phyloP scores from a whole-genome alignment of 2,113 vertebrate species.

The Reinhardtius hippoglossoides region DNA sequence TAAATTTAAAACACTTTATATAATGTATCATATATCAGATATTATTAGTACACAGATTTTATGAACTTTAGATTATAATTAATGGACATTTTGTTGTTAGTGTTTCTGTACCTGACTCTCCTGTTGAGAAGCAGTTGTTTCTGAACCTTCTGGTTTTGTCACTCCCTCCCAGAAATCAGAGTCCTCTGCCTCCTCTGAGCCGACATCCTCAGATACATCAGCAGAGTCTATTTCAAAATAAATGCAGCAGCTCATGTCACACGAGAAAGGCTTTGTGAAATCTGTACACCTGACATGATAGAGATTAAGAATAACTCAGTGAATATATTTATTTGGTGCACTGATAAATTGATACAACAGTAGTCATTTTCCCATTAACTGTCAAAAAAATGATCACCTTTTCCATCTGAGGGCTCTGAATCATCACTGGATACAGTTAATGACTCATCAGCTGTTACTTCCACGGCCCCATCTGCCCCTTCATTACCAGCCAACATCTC shows the following conservation, averaged over 20 bases:
- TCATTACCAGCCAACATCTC: constrained; percentile 83
- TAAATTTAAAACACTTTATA: neutral
- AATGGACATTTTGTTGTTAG: no score
- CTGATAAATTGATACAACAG: neutral
- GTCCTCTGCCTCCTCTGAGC: constrained; percentile 69
- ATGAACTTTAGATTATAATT: no score
- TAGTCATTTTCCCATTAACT: neutral
- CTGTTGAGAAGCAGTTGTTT: constrained; percentile 45
- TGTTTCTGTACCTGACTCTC: constrained; percentile 53
- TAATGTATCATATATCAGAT: neutral
- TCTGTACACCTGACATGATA: neutral
- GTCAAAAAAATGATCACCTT: constrained; percentile 47
- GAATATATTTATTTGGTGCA: neutral
- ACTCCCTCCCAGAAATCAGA: constrained; percentile 80
- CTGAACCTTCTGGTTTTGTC: constrained; percentile 58
- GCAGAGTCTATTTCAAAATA: constrained; percentile 42
- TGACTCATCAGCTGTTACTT: constrained; percentile 59
- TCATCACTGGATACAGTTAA: constrained; percentile 24
- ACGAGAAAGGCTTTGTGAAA: neutral
- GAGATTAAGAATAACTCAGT: neutral
- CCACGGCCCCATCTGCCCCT: constrained; percentile 54
- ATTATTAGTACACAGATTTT: no score
- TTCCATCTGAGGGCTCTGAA: constrained; percentile 9
- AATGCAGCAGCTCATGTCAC: neutral
- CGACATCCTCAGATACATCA: constrained; percentile 29